Percentiles rank a stretch among this genome's conserved stretches.
Conservation (phyloP, 2,113 vertebrate species). For the Cinclus mexicanus region DNA sequence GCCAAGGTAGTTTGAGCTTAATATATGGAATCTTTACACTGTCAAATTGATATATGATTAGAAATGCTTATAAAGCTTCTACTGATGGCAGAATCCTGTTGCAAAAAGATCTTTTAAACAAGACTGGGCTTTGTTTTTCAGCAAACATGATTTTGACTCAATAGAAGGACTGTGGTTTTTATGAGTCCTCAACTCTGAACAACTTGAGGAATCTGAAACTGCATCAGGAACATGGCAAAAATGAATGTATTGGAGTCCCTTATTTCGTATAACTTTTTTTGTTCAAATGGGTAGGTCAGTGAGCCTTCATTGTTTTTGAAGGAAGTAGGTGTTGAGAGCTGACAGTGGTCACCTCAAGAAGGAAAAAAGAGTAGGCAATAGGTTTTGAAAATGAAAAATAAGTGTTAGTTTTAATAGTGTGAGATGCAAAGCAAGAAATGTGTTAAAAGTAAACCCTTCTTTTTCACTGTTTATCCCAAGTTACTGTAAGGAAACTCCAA, state of each 20-base stretch:
- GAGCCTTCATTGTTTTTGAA: background rate
- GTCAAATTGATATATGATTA: background rate
- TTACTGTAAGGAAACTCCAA: background rate
- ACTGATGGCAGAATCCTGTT: background rate
- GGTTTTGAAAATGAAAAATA: background rate
- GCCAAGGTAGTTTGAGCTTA: background rate
- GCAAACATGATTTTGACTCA: background rate
- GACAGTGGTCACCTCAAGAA: background rate
- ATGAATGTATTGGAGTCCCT: background rate
- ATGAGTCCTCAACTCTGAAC: background rate
- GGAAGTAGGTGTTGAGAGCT: background rate
- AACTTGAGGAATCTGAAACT: background rate
- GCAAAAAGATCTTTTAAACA: background rate
- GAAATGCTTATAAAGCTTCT: background rate
- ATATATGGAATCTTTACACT: background rate
- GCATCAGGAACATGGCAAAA: background rate
- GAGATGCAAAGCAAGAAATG: background rate
- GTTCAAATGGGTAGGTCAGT: background rate
- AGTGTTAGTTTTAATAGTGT: background rate
- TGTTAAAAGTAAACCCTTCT: background rate
- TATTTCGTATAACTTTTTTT: fast-evolving
- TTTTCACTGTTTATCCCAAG: background rate
- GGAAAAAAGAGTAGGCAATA: background rate
- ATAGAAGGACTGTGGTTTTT: background rate
- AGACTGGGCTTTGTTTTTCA: background rate